A percentile compares a stretch with the other conserved stretches of the same genome.
These are phyloP conservation scores for Pelochelys cantorii DNA, from an alignment of 2,797 vertebrate species.

Conservation along the genomic window DNA sequence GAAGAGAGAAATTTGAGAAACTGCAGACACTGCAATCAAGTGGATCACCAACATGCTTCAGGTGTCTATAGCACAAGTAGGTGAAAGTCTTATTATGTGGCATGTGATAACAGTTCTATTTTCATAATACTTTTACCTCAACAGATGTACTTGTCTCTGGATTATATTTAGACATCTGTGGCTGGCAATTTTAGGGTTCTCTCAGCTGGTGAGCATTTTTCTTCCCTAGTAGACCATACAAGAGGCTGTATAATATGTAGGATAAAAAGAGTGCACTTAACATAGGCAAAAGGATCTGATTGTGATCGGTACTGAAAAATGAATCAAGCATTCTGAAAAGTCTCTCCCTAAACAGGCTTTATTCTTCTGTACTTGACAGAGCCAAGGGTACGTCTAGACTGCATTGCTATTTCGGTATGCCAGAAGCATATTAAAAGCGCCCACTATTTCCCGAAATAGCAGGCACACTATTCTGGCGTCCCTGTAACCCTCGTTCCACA, in stretches of 20 bases:
- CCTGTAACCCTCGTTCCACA: too few species aligned
- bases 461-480: too few species aligned
- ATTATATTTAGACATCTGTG: slow-evolving; percentile 19
- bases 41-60: neutral
- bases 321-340: neutral
- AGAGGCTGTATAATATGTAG: slow-evolving; percentile 9
- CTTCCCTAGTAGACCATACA: slow-evolving; percentile 14
- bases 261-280: slow-evolving; percentile 12
- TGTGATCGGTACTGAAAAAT: neutral
- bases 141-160: neutral
- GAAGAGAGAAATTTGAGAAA: slow-evolving; percentile 35
- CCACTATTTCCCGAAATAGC: too few species aligned
- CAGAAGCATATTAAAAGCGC: too few species aligned
- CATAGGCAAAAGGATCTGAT: slow-evolving; percentile 4
- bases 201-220: slow-evolving; percentile 1
- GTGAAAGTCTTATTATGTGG: slow-evolving; percentile 3
- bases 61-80: neutral
- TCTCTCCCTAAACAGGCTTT: neutral
- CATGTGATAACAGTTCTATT: slow-evolving; percentile 28
- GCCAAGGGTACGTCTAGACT: neutral
- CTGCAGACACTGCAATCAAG: neutral
- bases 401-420: too few species aligned
- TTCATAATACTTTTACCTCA: neutral
- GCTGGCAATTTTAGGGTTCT: slow-evolving; percentile 38
- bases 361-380: neutral